Percentiles rank a stretch among this genome's conserved stretches.
These are phyloP conservation scores for Cataglyphis livida DNA, from an alignment of 2,888 invertebrate genomes.

Conservation along the genomic window DNA sequence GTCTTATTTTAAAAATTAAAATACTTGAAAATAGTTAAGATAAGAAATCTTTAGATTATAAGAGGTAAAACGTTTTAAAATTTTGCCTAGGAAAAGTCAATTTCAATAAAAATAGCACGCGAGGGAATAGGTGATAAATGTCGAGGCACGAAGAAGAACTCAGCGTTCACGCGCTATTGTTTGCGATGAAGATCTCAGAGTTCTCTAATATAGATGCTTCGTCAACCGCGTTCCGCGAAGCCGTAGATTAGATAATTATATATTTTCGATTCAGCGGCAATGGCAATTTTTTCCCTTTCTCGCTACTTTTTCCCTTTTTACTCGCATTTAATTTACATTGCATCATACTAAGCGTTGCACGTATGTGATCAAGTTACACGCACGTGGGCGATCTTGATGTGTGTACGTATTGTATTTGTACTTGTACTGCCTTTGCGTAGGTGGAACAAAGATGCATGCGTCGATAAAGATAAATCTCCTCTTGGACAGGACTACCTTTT, in stretches of 20 bases:
- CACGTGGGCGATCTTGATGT: slow-evolving; percentile 15
- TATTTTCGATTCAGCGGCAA: slow-evolving; percentile 17
- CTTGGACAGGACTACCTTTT: background rate
- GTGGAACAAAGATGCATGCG: background rate
- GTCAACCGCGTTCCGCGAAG: slow-evolving; percentile 30
- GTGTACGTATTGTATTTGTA: background rate
- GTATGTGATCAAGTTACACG: slow-evolving; percentile 2
- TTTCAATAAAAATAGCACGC: background rate
- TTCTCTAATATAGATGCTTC: slow-evolving; percentile 28
- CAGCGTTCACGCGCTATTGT: background rate
- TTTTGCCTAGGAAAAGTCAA: background rate
- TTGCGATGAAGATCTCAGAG: background rate
- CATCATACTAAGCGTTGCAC: slow-evolving; percentile 10
- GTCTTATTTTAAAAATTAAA: background rate
- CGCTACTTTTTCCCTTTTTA: slow-evolving; percentile 29
- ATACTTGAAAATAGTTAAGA: background rate
- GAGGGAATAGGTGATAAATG: background rate
- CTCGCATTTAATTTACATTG: slow-evolving; percentile 1
- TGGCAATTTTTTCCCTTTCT: slow-evolving; percentile 7
- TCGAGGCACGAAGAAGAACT: background rate
- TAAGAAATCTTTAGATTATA: background rate
- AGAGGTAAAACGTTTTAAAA: background rate
- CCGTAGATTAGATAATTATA: slow-evolving; percentile 33
- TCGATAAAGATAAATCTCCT: slow-evolving; percentile 22
- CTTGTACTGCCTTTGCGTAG: slow-evolving; percentile 16